These are phyloP conservation scores for Pterocles burchelli DNA, from an alignment of 2,113 vertebrate species.

Conservation along the genomic window DNA sequence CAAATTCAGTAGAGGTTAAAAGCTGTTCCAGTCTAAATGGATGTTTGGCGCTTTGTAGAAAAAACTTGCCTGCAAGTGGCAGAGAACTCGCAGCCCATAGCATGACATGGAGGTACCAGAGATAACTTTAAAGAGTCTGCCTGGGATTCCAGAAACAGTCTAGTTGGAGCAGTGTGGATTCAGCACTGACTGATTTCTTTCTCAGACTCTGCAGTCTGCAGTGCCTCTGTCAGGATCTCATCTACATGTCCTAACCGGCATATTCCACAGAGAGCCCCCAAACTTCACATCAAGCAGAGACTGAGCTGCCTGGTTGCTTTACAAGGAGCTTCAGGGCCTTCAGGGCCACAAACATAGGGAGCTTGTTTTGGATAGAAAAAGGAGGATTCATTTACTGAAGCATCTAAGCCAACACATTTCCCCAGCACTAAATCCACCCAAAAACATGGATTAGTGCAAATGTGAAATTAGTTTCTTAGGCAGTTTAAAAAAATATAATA, in stretches of 20 bases:
- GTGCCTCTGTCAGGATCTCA: background rate
- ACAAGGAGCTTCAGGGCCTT: background rate
- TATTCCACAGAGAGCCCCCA: background rate
- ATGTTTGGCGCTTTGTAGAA: background rate
- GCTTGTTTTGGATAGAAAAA: background rate
- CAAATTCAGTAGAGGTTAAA: constrained; percentile 13
- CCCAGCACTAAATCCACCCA: background rate
- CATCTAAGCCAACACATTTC: background rate
- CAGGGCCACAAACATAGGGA: background rate
- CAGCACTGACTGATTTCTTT: background rate
- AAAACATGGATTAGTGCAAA: background rate
- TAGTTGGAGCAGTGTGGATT: background rate
- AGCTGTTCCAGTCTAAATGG: constrained; percentile 6
- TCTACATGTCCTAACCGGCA: background rate
- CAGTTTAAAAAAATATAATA: background rate
- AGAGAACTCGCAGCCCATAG: background rate
- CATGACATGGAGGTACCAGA: background rate
- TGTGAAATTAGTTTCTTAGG: background rate
- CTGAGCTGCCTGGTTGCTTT: background rate
- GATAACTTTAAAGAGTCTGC: background rate
- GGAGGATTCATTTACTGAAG: background rate
- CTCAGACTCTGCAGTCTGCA: background rate
- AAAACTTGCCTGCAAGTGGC: background rate
- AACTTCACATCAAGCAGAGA: background rate
- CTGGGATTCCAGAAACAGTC: background rate